A percentile compares a stretch with the other conserved stretches of the same genome.
Evolutionary conservation across 2,113 vertebrate species (phyloP).

Genomic region (Hiodon tergisus): DNA sequence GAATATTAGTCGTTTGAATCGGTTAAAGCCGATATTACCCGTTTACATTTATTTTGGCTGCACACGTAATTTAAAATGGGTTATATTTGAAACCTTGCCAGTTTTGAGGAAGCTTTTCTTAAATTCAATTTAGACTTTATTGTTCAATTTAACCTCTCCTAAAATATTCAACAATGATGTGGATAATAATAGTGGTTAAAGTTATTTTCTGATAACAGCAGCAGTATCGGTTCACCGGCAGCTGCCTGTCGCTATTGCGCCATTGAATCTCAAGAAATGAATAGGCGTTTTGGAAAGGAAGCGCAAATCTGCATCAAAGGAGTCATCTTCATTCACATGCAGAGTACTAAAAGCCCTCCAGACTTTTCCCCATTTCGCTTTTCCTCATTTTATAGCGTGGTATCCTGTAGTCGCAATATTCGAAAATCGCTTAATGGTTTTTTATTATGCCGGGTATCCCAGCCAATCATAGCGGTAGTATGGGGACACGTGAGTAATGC

Average conservation of each 20-base stretch:
- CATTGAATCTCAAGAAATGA: neutral
- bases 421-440: constrained; percentile 9
- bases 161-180: neutral
- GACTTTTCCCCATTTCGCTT: neutral
- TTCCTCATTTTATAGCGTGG: constrained; percentile 14
- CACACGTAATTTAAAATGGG: too few species aligned
- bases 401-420: neutral
- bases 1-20: constrained; percentile 47
- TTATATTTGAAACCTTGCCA: too few species aligned
- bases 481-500: constrained; percentile 30
- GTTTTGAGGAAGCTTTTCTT: too few species aligned
- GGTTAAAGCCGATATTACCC: neutral
- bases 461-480: constrained; percentile 46
- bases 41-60: too few species aligned
- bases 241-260: neutral
- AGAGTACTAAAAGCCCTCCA: constrained; percentile 5
- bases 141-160: too few species aligned
- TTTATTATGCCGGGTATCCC: constrained; percentile 22
- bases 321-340: constrained; percentile 15
- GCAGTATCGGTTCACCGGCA: too few species aligned
- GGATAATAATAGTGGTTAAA: neutral
- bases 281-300: constrained; percentile 9
- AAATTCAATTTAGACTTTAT: too few species aligned
- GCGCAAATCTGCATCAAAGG: constrained; percentile 18
- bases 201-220: neutral